Evolutionary conservation across 2,113 vertebrate genomes (phyloP).

Genomic region (Burhinus oedicnemus): DNA sequence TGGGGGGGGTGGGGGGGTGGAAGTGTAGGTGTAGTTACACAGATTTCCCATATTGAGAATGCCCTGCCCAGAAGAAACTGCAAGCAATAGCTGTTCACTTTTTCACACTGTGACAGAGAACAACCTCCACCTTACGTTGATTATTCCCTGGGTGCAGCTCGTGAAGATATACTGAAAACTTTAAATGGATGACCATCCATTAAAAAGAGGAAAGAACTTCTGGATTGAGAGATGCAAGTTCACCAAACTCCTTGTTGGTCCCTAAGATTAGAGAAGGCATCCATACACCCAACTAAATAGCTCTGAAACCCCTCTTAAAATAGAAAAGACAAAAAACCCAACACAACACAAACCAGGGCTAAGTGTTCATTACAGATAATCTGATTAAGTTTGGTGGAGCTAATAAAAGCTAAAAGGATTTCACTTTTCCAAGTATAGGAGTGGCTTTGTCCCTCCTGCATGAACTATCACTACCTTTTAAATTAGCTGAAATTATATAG

Average conservation of each 20-base stretch:
- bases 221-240: not conserved
- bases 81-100: not conserved
- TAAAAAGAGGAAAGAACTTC: not conserved
- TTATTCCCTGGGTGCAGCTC: not conserved
- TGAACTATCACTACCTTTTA: not conserved
- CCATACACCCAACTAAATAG: not conserved
- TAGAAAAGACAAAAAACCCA: not conserved
- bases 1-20: fast-evolving
- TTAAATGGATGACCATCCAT: not conserved
- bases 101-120: not conserved
- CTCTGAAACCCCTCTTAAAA: not conserved
- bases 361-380: not conserved
- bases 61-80: not conserved
- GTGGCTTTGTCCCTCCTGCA: not conserved
- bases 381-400: not conserved
- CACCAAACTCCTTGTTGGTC: not conserved
- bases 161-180: not conserved
- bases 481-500: not conserved
- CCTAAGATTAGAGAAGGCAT: not conserved
- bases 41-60: not conserved
- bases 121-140: not conserved
- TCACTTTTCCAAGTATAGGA: not conserved
- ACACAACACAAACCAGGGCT: not conserved
- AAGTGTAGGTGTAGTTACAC: not conserved
- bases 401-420: not conserved